phyloP scores from a whole-genome alignment of 2,797 vertebrate genomes.

The Poecilia wingei region DNA sequence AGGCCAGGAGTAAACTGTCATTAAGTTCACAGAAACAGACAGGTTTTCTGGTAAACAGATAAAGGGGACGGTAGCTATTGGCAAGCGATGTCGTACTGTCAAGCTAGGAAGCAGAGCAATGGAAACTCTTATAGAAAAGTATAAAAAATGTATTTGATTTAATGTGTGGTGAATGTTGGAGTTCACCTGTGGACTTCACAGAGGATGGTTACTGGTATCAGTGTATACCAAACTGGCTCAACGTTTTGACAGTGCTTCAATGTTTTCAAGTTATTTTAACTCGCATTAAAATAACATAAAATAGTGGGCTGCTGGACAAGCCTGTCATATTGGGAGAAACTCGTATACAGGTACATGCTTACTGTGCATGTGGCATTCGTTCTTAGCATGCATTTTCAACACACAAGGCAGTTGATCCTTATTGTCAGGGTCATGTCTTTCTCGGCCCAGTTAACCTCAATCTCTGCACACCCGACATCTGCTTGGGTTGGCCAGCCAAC shows the following conservation, averaged over 20 bases:
- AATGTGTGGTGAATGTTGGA: not conserved
- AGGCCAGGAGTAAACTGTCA: conserved; percentile 46
- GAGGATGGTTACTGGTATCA: not conserved
- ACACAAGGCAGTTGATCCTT: conserved; percentile 48
- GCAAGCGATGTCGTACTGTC: conserved; percentile 23
- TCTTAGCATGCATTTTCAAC: conserved; percentile 51
- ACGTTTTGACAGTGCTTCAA: not conserved
- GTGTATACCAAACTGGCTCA: not conserved
- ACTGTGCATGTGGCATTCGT: conserved; percentile 9
- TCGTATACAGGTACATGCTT: not conserved
- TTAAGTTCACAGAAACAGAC: conserved; percentile 45
- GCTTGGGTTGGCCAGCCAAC: conserved; percentile 47
- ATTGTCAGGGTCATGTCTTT: conserved; percentile 49
- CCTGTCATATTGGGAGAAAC: not conserved
- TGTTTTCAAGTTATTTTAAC: not conserved
- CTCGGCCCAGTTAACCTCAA: conserved; percentile 53
- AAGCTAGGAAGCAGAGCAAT: not conserved
- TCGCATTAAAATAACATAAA: too few species aligned
- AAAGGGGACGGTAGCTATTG: conserved; percentile 35
- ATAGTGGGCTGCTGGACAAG: too few species aligned
- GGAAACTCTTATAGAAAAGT: conserved; percentile 2
- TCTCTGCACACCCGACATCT: conserved; percentile 59
- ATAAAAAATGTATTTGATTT: conserved; percentile 9
- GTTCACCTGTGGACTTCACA: not conserved
- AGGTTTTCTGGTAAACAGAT: conserved; percentile 35